phyloP scores from a whole-genome alignment of 2,888 invertebrate species.

The Listrodromus nycthemerus region DNA sequence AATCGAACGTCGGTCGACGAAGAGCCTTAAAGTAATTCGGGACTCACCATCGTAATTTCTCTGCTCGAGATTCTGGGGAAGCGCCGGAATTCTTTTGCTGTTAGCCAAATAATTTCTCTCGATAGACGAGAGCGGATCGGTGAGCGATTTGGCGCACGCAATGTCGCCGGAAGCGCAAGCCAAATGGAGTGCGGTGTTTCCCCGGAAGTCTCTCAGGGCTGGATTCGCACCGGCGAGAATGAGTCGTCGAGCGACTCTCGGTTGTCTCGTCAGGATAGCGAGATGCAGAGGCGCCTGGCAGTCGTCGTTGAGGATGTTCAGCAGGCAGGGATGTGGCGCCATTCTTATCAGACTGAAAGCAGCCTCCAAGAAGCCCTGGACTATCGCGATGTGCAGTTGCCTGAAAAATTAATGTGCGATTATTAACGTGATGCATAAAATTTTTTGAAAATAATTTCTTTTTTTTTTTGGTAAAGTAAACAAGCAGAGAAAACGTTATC shows the following conservation, averaged over 20 bases:
- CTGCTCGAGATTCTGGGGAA: constrained; percentile 90
- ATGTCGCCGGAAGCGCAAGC: constrained; percentile 90
- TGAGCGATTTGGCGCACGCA: constrained; percentile 90
- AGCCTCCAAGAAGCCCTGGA: constrained; percentile 90
- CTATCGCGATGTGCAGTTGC: constrained; percentile 93
- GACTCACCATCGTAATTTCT: constrained; percentile 92
- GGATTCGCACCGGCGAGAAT: constrained; percentile 91
- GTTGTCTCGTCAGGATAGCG: constrained; percentile 92
- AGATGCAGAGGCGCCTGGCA: constrained; percentile 94
- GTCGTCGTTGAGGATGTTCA: constrained; percentile 93
- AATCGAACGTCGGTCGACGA: no score
- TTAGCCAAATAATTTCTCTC: constrained; percentile 82
- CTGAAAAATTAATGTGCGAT: constrained; percentile 84
- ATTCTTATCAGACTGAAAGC: constrained; percentile 91
- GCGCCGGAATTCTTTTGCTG: constrained; percentile 83
- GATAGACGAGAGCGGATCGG: constrained; percentile 87
- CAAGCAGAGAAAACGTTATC: not conserved
- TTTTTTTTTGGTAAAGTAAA: not conserved
- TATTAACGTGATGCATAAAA: constrained; percentile 3
- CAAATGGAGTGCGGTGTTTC: constrained; percentile 95
- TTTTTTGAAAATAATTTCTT: not conserved
- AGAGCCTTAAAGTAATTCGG: no score
- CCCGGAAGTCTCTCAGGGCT: constrained; percentile 88
- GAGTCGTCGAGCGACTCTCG: constrained; percentile 90
- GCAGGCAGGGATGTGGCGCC: constrained; percentile 91